These are phyloP conservation scores for Helogale parvula DNA, from an alignment of 2,113 vertebrate genomes.

Conservation along the genomic window DNA sequence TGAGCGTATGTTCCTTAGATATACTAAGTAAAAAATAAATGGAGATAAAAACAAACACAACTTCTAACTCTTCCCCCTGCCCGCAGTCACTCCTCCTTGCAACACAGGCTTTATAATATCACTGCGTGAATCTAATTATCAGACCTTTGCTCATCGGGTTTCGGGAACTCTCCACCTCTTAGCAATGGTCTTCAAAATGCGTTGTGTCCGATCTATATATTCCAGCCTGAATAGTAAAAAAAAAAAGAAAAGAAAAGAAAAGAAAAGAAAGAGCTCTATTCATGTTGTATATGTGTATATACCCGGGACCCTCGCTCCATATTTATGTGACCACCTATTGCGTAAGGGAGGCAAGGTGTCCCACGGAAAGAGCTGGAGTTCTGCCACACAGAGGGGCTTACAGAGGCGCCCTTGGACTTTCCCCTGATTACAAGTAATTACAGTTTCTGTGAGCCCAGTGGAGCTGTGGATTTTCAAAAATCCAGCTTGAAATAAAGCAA, in stretches of 20 bases:
- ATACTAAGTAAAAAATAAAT: neutral
- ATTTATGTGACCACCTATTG: neutral
- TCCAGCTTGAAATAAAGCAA: neutral
- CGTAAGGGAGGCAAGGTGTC: neutral
- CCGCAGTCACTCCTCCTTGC: neutral
- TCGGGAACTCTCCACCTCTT: neutral
- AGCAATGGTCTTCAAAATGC: neutral
- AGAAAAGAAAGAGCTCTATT: neutral
- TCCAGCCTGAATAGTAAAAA: neutral
- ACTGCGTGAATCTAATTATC: neutral
- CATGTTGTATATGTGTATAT: neutral
- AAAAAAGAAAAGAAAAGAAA: neutral
- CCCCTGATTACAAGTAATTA: neutral
- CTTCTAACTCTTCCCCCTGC: neutral
- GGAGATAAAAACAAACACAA: constrained; percentile 29
- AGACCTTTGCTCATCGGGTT: neutral
- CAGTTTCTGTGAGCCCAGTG: neutral
- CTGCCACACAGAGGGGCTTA: neutral
- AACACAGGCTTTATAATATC: neutral
- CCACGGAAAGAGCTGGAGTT: neutral
- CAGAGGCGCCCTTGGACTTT: neutral
- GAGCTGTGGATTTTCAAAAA: neutral
- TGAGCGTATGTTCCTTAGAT: neutral
- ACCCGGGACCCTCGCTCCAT: neutral
- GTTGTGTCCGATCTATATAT: neutral